Evolutionary conservation across 2,888 invertebrate species (phyloP).

Genomic region (Agrilus cyanescens): DNA sequence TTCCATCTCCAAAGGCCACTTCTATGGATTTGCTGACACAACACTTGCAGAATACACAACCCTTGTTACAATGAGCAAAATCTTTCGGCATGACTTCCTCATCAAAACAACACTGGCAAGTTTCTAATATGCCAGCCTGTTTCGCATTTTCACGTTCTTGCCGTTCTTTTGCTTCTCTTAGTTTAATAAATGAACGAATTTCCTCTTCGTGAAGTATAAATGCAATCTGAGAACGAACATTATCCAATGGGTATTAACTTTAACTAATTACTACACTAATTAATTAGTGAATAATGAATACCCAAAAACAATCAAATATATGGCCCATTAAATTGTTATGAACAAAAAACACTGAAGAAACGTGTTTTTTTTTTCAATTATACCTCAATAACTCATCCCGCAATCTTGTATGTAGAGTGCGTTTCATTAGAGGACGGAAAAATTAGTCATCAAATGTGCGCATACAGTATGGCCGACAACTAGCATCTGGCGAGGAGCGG

Average conservation of each 20-base stretch:
- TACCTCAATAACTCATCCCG: too few species aligned
- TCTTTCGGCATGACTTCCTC: constrained; percentile 39
- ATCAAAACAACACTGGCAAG: constrained; percentile 44
- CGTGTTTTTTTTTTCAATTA: too few species aligned
- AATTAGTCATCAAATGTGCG: too few species aligned
- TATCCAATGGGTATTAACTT: neutral
- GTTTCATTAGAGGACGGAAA: too few species aligned
- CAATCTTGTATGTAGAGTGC: too few species aligned
- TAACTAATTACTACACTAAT: too few species aligned
- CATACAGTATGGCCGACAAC: too few species aligned
- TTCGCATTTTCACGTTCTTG: constrained; percentile 17
- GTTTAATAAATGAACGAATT: constrained; percentile 25
- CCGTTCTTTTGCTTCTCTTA: constrained; percentile 23
- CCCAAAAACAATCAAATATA: too few species aligned
- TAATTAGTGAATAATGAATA: too few species aligned
- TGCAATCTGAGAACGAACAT: constrained; percentile 21
- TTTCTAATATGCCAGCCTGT: constrained; percentile 26
- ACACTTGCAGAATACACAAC: constrained; percentile 34
- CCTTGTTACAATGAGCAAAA: constrained; percentile 27
- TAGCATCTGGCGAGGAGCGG: too few species aligned
- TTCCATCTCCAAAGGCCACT: constrained; percentile 33
- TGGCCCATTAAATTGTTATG: too few species aligned
- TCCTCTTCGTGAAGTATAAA: constrained; percentile 26
- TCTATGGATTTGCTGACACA: constrained; percentile 36
- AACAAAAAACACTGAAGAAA: too few species aligned